phyloP scores from a whole-genome alignment of 2,797 vertebrate species.

The Cryptoblepharus egeriae region DNA sequence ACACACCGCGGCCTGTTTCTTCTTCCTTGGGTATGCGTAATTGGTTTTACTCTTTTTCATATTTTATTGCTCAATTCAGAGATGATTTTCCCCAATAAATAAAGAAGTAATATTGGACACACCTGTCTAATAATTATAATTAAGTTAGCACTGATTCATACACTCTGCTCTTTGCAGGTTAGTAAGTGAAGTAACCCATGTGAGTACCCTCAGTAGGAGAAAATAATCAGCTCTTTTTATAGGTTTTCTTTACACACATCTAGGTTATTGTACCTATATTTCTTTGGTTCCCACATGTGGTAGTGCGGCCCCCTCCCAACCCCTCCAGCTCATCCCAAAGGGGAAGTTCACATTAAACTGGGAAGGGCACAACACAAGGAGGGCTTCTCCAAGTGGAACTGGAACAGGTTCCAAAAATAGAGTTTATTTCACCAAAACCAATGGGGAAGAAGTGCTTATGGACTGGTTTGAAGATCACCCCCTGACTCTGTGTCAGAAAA shows the following conservation, averaged over 20 bases:
- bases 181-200: constrained; percentile 37
- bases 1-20: not conserved
- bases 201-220: constrained; percentile 20
- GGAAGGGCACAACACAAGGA: too few species aligned
- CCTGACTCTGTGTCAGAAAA: too few species aligned
- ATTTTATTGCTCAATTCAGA: constrained; percentile 68
- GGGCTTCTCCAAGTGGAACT: too few species aligned
- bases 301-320: not conserved
- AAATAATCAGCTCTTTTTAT: constrained; percentile 58
- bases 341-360: too few species aligned
- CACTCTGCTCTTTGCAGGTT: constrained; percentile 40
- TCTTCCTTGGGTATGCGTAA: constrained; percentile 61
- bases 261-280: constrained; percentile 13
- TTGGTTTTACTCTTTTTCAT: constrained; percentile 60
- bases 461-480: too few species aligned
- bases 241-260: constrained; percentile 1
- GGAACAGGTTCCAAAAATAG: too few species aligned
- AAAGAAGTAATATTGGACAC: constrained; percentile 35
- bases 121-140: constrained; percentile 67
- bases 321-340: too few species aligned
- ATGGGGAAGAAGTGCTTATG: too few species aligned
- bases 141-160: constrained; percentile 67
- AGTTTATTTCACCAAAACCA: too few species aligned
- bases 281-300: not conserved
- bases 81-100: constrained; percentile 50